phyloP scores from a whole-genome alignment of 1,140 invertebrate genomes.

The Caenorhabditis brenneri region DNA sequence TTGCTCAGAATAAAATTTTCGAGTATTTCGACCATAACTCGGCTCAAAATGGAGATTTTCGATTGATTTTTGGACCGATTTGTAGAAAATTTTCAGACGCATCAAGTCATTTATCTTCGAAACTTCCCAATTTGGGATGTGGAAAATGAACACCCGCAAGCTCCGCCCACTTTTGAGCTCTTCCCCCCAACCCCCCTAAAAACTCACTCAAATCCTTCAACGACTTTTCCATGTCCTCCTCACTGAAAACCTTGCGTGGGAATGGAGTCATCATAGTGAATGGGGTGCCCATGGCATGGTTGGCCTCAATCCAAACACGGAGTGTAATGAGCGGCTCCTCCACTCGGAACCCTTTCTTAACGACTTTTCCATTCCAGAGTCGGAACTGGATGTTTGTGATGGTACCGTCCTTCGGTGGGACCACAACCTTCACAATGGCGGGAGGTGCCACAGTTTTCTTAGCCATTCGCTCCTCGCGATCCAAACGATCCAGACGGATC shows the following conservation, averaged over 20 bases:
- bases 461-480: constrained; percentile 75
- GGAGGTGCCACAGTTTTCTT: neutral
- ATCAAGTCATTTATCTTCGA: too few relatives aligned
- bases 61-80: too few relatives aligned
- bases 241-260: constrained; percentile 83
- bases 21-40: too few relatives aligned
- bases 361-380: constrained; percentile 76
- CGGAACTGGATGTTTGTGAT: constrained; percentile 76
- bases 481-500: constrained; percentile 86
- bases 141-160: neutral
- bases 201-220: constrained; percentile 80
- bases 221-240: constrained; percentile 85
- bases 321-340: constrained; percentile 87
- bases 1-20: too few relatives aligned
- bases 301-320: constrained; percentile 82
- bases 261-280: constrained; percentile 85
- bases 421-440: neutral
- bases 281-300: constrained; percentile 77
- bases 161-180: neutral
- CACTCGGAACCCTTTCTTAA: constrained; percentile 81
- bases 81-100: too few relatives aligned
- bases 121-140: neutral
- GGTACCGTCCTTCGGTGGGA: constrained; percentile 66
- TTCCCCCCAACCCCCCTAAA: neutral
- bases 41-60: too few relatives aligned